Evolutionary conservation across 2,888 invertebrate genomes (phyloP).

Genomic region (Leptinotarsa tumamoca): DNA sequence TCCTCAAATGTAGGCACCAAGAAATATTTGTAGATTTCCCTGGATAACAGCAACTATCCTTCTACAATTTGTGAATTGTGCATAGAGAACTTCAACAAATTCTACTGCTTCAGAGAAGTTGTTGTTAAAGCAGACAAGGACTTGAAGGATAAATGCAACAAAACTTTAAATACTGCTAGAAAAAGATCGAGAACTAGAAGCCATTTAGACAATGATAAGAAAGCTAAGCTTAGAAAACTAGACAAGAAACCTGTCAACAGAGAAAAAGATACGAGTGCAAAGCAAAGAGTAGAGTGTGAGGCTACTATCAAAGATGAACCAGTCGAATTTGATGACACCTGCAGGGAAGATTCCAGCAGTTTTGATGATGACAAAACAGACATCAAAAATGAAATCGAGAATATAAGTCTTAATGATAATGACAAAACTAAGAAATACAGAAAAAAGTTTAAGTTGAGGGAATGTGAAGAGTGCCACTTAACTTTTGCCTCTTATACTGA

Average conservation of each 20-base stretch:
- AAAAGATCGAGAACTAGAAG: constrained; percentile 28
- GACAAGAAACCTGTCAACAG: background rate
- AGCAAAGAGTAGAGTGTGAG: constrained; percentile 22
- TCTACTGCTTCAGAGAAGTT: constrained; percentile 57
- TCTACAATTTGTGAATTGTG: constrained; percentile 57
- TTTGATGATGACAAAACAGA: constrained; percentile 23
- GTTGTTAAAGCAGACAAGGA: constrained; percentile 54
- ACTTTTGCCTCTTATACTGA: constrained; percentile 51
- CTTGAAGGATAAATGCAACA: constrained; percentile 43
- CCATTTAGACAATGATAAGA: constrained; percentile 10
- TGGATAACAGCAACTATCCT: constrained; percentile 48
- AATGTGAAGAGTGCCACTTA: constrained; percentile 51
- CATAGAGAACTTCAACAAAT: constrained; percentile 52
- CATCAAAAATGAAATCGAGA: constrained; percentile 24
- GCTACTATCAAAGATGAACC: constrained; percentile 26
- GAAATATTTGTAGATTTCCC: constrained; percentile 43
- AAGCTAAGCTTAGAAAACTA: constrained; percentile 4
- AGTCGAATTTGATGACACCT: background rate
- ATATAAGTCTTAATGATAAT: constrained; percentile 15
- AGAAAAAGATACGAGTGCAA: constrained; percentile 13
- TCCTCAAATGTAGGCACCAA: constrained; percentile 4
- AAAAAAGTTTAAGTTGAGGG: constrained; percentile 6
- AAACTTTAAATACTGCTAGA: background rate
- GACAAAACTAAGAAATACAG: constrained; percentile 21
- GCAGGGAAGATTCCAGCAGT: background rate